Evolutionary conservation across 1,140 invertebrate genomes (phyloP).

Genomic region (Aphelinus atriplicis): DNA sequence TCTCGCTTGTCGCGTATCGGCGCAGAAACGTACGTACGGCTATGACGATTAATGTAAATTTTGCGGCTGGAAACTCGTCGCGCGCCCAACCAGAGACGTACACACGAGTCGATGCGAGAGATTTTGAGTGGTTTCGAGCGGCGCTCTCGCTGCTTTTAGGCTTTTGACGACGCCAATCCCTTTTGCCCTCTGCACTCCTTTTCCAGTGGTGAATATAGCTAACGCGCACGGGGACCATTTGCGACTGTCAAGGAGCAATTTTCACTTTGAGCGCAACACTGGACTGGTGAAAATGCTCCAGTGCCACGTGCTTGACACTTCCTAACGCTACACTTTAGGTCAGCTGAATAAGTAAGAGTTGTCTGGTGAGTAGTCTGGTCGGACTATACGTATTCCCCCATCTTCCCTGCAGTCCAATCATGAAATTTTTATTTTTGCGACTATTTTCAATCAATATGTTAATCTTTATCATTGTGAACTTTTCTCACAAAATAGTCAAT

Average conservation of each 20-base stretch:
- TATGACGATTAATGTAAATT: slow-evolving; percentile 37
- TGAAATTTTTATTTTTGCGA: slow-evolving; percentile 22
- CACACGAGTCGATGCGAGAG: not conserved
- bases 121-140: slow-evolving; percentile 9
- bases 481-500: not conserved
- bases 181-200: not conserved
- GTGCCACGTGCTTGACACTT: not conserved
- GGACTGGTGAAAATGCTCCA: slow-evolving; percentile 2
- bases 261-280: not conserved
- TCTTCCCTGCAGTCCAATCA: slow-evolving; percentile 10
- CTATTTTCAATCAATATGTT: slow-evolving; percentile 27
- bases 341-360: slow-evolving; percentile 17
- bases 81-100: not conserved
- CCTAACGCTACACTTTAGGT: not conserved
- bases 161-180: not conserved
- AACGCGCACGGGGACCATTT: not conserved
- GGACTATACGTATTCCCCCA: not conserved
- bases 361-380: slow-evolving; percentile 11
- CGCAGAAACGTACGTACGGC: not conserved
- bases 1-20: slow-evolving; percentile 28
- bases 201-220: slow-evolving; percentile 20
- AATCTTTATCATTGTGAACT: slow-evolving; percentile 5
- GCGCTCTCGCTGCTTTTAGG: not conserved
- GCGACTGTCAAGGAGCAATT: slow-evolving; percentile 5
- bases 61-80: slow-evolving; percentile 18